These are phyloP conservation scores for Portevinia maculata DNA, from an alignment of 2,888 invertebrate genomes.

Conservation along the genomic window DNA sequence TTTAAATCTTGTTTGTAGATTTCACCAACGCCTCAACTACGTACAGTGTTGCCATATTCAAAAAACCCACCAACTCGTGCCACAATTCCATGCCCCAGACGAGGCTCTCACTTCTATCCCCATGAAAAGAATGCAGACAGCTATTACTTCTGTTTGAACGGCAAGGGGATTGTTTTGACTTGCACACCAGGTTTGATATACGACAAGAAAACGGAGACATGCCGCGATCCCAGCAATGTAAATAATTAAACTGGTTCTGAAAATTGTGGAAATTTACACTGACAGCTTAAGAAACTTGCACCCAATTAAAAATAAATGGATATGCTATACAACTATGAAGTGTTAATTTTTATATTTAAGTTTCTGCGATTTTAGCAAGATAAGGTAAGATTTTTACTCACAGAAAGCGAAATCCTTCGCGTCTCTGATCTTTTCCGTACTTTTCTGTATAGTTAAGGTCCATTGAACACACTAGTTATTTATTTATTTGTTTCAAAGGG, in stretches of 20 bases:
- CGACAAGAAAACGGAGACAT: constrained; percentile 77
- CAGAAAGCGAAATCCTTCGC: too few species aligned
- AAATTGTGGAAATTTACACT: not conserved
- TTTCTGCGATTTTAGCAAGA: too few species aligned
- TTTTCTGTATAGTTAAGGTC: too few species aligned
- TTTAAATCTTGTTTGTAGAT: constrained; percentile 75
- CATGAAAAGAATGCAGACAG: constrained; percentile 76
- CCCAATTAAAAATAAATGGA: constrained; percentile 3
- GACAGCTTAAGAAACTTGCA: not conserved
- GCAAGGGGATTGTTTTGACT: constrained; percentile 79
- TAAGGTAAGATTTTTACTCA: too few species aligned
- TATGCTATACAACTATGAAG: constrained; percentile 3
- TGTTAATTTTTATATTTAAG: not conserved
- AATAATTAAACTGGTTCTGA: constrained; percentile 7
- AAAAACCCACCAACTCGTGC: constrained; percentile 78
- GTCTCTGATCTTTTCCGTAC: too few species aligned
- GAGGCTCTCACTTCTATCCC: constrained; percentile 78
- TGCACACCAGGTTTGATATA: constrained; percentile 81
- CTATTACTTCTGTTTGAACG: constrained; percentile 80
- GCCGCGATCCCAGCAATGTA: constrained; percentile 77
- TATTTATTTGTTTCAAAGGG: too few species aligned
- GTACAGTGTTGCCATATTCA: constrained; percentile 78
- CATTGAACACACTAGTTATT: too few species aligned
- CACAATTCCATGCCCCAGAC: constrained; percentile 78
- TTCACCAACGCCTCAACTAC: constrained; percentile 75